Conservation (phyloP, 2,888 invertebrate genomes). For the Leptopilina syphax region DNA sequence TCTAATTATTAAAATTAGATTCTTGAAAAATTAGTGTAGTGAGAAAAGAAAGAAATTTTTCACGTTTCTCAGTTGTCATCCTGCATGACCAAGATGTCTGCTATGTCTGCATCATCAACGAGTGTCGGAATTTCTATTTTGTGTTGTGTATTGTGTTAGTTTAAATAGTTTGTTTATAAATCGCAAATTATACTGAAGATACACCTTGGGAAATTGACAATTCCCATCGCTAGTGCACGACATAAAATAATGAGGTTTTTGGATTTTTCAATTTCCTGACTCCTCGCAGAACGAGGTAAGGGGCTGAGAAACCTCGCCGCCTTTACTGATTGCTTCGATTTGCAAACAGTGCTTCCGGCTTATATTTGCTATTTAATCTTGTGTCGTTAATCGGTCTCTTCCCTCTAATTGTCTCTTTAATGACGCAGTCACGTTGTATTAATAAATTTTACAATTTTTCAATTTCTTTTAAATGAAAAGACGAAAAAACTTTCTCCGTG, state of each 20-base stretch:
- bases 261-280: conserved; percentile 21
- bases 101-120: conserved; percentile 16
- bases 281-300: conserved; percentile 20
- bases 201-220: background rate
- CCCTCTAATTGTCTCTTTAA: background rate
- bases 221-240: background rate
- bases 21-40: too few species aligned
- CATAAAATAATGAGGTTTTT: conserved; percentile 9
- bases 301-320: conserved; percentile 22
- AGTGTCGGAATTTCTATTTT: conserved; percentile 9
- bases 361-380: conserved; percentile 13
- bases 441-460: background rate
- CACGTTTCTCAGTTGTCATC: conserved; percentile 11
- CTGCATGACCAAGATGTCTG: conserved; percentile 26
- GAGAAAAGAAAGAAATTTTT: background rate
- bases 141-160: conserved; percentile 28
- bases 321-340: conserved; percentile 25
- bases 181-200: background rate
- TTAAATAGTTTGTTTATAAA: conserved; percentile 32
- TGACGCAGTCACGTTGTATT: background rate
- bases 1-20: too few species aligned
- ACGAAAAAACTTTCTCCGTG: background rate
- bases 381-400: background rate
- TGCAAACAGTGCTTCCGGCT: conserved; percentile 26
- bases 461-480: background rate